Percentiles rank a stretch among this genome's conserved stretches.
phyloP scores from a whole-genome alignment of 1,140 invertebrate genomes.

The Pemphigus obesinymphae region DNA sequence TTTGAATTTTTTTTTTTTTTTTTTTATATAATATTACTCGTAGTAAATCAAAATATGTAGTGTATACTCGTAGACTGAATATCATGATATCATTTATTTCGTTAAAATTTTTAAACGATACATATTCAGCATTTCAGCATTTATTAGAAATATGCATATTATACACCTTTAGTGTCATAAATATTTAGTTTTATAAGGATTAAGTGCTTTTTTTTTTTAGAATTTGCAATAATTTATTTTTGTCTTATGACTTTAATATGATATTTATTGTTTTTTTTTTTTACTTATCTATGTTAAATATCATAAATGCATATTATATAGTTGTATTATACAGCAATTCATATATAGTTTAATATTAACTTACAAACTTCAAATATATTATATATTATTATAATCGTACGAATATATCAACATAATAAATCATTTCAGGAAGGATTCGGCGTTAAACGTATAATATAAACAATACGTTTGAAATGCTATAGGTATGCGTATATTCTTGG shows the following conservation, averaged over 20 bases:
- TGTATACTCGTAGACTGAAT: not conserved
- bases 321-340: too few species aligned
- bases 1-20: too few species aligned
- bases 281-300: too few species aligned
- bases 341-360: too few species aligned
- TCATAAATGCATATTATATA: too few species aligned
- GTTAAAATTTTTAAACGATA: not conserved
- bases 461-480: too few species aligned
- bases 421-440: too few species aligned
- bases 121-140: not conserved
- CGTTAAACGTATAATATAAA: too few species aligned
- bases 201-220: not conserved
- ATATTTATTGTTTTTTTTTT: not conserved
- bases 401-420: too few species aligned
- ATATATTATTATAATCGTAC: too few species aligned
- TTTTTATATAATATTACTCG: not conserved
- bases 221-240: not conserved
- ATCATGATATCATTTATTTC: not conserved
- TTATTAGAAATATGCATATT: not conserved
- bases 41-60: constrained; percentile 3
- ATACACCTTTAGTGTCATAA: not conserved
- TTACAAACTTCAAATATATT: too few species aligned
- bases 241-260: not conserved
- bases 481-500: too few species aligned
- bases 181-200: not conserved